A percentile compares a stretch with the other conserved stretches of the same genome.
phyloP scores from a whole-genome alignment of 1,140 invertebrate species.

The Brachionus calyciflorus region DNA sequence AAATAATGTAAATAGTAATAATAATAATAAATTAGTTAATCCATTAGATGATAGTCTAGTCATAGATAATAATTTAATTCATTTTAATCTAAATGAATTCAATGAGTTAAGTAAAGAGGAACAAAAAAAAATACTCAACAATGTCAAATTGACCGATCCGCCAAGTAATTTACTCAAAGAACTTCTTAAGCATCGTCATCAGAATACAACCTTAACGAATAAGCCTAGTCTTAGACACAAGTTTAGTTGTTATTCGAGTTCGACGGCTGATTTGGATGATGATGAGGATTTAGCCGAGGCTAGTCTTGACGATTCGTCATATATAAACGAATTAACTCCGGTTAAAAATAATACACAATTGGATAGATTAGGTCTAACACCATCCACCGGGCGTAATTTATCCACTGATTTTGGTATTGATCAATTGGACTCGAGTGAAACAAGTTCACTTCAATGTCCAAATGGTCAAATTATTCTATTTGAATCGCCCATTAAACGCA shows the following conservation, averaged over 20 bases:
- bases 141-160: conserved; percentile 17
- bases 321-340: not conserved
- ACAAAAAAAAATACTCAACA: conserved; percentile 29
- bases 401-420: not conserved
- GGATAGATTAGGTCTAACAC: not conserved
- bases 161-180: conserved; percentile 15
- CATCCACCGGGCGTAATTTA: not conserved
- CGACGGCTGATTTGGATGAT: conserved; percentile 11
- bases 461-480: not conserved
- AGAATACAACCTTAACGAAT: not conserved
- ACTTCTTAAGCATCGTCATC: conserved; percentile 15
- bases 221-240: conserved; percentile 19
- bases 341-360: not conserved
- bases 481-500: conserved; percentile 10
- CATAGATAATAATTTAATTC: not conserved
- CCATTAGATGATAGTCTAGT: conserved; percentile 29
- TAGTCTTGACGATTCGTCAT: not conserved
- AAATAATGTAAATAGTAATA: not conserved
- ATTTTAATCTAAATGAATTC: not conserved
- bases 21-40: too few relatives aligned
- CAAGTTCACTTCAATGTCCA: not conserved
- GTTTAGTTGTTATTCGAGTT: conserved; percentile 36
- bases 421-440: not conserved
- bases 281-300: not conserved
- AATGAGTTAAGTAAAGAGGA: conserved; percentile 9